Evolutionary conservation across 1,140 invertebrate genomes (phyloP).

Genomic region (Lordiphosa mommai): DNA sequence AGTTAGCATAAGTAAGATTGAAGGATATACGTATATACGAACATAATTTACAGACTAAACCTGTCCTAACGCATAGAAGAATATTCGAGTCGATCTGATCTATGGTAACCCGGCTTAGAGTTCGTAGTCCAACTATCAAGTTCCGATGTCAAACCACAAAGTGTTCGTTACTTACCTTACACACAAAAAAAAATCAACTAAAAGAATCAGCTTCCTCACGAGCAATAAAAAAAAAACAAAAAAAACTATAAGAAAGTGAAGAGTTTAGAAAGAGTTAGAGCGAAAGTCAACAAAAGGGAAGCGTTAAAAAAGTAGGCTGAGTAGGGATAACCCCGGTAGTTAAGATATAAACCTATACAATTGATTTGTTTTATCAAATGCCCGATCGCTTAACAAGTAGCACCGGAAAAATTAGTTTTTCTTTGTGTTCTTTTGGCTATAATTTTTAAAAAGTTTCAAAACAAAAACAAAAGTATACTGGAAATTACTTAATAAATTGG

Average conservation of each 20-base stretch:
- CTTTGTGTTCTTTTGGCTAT: constrained; percentile 25
- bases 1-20: constrained; percentile 24
- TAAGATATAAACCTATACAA: neutral
- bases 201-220: neutral
- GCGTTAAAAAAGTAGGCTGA: constrained; percentile 16
- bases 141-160: neutral
- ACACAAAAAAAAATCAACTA: neutral
- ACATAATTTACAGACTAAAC: constrained; percentile 40
- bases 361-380: neutral
- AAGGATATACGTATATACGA: constrained; percentile 3
- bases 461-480: constrained; percentile 26
- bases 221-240: constrained; percentile 10
- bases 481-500: constrained; percentile 33
- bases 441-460: constrained; percentile 16
- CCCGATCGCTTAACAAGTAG: constrained; percentile 15
- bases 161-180: constrained; percentile 1
- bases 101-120: neutral
- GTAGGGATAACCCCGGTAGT: neutral
- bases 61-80: constrained; percentile 46
- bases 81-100: constrained; percentile 1
- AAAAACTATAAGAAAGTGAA: constrained; percentile 12
- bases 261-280: constrained; percentile 16
- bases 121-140: neutral
- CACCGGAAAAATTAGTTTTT: constrained; percentile 27
- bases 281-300: constrained; percentile 26